Base-by-base conservation (phyloP, 2,888 invertebrate genomes). In the Crossocerus cetratus region DNA sequence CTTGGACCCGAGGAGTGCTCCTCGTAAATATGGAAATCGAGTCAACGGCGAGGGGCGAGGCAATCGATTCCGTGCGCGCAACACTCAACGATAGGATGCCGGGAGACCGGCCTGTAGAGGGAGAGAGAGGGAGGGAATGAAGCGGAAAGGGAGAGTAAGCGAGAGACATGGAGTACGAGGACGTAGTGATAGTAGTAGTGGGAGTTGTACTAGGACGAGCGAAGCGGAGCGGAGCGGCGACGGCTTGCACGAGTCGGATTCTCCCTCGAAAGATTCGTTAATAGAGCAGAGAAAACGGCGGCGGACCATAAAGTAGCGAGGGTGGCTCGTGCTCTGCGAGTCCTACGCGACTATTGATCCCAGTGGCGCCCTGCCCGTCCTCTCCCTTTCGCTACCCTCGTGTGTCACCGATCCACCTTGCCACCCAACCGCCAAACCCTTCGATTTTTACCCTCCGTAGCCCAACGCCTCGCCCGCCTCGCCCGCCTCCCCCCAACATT, bases 1-100 rank as follows among this genome's bases (percentile, higher is more conserved):
- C 32, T 32, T 32, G 32, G 32, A 32, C 32, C n/a, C n/a, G 32
- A 32, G 32, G 32, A 32, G 32, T 32, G 32, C 32, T 32, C 32
- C 32, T 54, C 62, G 62, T 62, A 62, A 62, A 62, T 62, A 62
- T 62, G 62, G 62, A 62, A 62, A 62, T 62, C 53, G 62, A 54
- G 62, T 54, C n/a, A 32, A 32, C n/a, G 20, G 54, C 32, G 42
- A 49, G 54, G 42, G 62, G 22, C 62, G 32, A 16, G 53, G 54
- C 32, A 54, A 62, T 62, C 62, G 62, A 62, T 62, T 62, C 20
- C 14, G 21, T 14, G 22, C 16, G 18, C 53, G 16, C 49, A 16
- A 22, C 23, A n/a, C 5, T 49, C 2, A 49, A 16, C 49, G 49
- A 49, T 32, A 49, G 49, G 49, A 49, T 49, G n/a, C n/a, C 5